Evolutionary conservation across 2,113 vertebrate genomes (phyloP).

Genomic region (Tiliqua scincoides): DNA sequence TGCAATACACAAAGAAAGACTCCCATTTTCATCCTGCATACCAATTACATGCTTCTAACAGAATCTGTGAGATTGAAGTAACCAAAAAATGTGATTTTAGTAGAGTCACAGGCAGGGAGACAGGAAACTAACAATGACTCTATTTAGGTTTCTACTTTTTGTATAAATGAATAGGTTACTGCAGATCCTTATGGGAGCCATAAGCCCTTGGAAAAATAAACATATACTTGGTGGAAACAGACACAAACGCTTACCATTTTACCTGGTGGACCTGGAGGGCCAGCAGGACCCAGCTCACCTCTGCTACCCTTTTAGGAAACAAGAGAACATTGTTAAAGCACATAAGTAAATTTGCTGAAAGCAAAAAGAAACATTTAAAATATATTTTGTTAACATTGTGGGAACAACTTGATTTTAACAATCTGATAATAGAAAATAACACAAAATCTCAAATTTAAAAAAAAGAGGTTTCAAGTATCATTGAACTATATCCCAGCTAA

Average conservation of each 20-base stretch:
- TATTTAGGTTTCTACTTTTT: background rate
- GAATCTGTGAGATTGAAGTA: conserved; percentile 27
- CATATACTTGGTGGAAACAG: background rate
- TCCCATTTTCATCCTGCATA: background rate
- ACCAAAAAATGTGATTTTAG: conserved; percentile 45
- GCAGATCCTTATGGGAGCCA: conserved; percentile 21
- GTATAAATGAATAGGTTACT: background rate
- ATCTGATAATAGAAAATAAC: background rate
- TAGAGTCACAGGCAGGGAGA: conserved; percentile 27
- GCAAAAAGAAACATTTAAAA: conserved; percentile 8
- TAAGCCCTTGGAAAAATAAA: conserved; percentile 34
- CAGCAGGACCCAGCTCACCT: conserved; percentile 84
- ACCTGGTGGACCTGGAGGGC: conserved; percentile 87
- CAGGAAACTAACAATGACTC: conserved; percentile 10
- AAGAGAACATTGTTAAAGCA: conserved; percentile 45
- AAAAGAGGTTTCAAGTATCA: background rate
- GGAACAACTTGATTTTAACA: background rate
- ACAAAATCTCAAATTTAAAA: background rate
- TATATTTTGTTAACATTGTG: background rate
- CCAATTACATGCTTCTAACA: conserved; percentile 6
- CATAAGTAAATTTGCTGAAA: conserved; percentile 15
- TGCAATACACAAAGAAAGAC: background rate
- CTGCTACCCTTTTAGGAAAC: conserved; percentile 81
- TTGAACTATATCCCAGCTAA: background rate
- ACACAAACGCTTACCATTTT: conserved; percentile 82